Percentiles rank a stretch among this genome's conserved stretches.
Conservation (phyloP, 1,140 invertebrate species). For the Pogonomyrmex californicus region DNA sequence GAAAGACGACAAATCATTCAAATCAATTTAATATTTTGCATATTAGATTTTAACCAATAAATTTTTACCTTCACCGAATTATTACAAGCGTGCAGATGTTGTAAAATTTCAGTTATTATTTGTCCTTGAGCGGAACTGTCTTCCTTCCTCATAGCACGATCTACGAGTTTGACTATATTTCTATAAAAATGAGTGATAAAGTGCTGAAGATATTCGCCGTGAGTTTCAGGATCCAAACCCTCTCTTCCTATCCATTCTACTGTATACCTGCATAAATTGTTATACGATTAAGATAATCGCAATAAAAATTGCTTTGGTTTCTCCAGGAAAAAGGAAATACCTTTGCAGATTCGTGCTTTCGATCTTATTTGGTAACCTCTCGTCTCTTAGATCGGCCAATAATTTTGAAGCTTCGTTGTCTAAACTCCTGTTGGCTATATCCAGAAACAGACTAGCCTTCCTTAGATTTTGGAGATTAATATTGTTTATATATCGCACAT, state of each 20-base stretch:
- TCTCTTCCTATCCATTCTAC: constrained; percentile 99
- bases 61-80: constrained; percentile 94
- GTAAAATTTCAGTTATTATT: constrained; percentile 98
- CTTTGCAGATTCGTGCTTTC: constrained; percentile 95
- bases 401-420: constrained; percentile 97
- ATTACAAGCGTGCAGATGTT: constrained; percentile 98
- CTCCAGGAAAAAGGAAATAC: constrained; percentile 83
- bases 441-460: constrained; percentile 97
- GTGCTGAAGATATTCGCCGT: constrained; percentile 97
- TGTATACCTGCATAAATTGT: constrained; percentile 91
- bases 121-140: constrained; percentile 97
- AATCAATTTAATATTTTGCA: constrained; percentile 10
- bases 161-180: constrained; percentile 97
- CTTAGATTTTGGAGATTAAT: constrained; percentile 98
- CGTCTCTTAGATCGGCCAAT: constrained; percentile 95
- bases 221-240: constrained; percentile 96
- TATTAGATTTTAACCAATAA: background rate
- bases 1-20: background rate
- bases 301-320: background rate
- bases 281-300: background rate
- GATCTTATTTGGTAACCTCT: constrained; percentile 94
- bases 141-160: constrained; percentile 97
- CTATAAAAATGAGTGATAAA: constrained; percentile 98
- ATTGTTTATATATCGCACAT: constrained; percentile 98
- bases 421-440: constrained; percentile 96